Evolutionary conservation across 2,797 vertebrate species (phyloP).

Genomic region (Premnoplex brunnescens): DNA sequence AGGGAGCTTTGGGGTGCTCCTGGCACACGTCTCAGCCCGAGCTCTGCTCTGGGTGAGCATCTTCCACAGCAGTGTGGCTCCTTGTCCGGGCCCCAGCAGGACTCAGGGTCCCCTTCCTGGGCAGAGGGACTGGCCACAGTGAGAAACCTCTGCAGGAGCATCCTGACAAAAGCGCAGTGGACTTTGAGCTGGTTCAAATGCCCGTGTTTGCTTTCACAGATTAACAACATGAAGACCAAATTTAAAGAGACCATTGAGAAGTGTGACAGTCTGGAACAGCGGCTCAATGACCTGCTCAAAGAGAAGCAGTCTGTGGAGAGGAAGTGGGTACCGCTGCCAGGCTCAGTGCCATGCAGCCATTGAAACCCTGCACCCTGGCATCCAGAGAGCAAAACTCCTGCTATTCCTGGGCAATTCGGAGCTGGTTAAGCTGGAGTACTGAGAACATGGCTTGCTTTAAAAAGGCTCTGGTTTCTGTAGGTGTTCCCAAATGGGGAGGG

Average conservation of each 20-base stretch:
- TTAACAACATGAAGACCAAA: conserved; percentile 97
- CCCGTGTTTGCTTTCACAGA: conserved; percentile 80
- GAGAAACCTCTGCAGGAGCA: not conserved
- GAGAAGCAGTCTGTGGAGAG: conserved; percentile 92
- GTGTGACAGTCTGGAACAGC: conserved; percentile 91
- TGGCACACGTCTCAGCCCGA: not conserved
- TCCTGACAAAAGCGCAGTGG: not conserved
- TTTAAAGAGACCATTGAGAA: conserved; percentile 99
- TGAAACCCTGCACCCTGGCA: not conserved
- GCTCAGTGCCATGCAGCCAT: conserved; percentile 36
- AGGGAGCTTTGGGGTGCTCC: not conserved
- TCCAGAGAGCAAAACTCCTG: not conserved
- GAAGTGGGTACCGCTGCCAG: conserved; percentile 82
- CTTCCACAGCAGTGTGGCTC: not conserved
- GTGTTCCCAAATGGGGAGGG: conserved; percentile 26
- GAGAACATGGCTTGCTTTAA: not conserved
- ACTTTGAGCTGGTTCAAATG: conserved; percentile 44
- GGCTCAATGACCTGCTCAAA: conserved; percentile 88
- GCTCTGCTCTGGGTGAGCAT: conserved; percentile 19
- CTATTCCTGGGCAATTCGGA: conserved; percentile 12
- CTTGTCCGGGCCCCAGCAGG: not conserved
- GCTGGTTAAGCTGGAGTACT: conserved; percentile 26
- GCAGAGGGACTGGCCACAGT: not conserved
- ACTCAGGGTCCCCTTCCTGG: not conserved
- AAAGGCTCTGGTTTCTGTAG: conserved; percentile 22